phyloP scores from a whole-genome alignment of 2,113 vertebrate genomes.

The Cichladusa arquata region DNA sequence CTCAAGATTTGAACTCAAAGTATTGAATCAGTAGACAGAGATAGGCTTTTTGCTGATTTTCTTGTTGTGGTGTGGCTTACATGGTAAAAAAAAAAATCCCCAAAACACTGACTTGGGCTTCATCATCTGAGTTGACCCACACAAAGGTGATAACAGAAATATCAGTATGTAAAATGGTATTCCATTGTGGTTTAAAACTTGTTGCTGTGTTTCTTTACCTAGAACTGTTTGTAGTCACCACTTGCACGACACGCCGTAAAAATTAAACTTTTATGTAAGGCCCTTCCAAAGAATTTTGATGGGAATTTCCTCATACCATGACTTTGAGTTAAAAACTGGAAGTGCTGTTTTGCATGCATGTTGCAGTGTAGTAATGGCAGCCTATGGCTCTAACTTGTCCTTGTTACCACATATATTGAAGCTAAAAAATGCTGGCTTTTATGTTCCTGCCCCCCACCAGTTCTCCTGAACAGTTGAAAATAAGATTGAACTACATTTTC shows the following conservation, averaged over 20 bases:
- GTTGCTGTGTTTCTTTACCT: not conserved
- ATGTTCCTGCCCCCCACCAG: not conserved
- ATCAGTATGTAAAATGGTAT: not conserved
- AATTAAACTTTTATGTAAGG: not conserved
- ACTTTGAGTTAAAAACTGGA: not conserved
- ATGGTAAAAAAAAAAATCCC: not conserved
- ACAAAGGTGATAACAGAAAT: not conserved
- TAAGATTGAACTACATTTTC: not conserved
- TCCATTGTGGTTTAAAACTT: not conserved
- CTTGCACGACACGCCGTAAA: not conserved
- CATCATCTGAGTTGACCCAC: not conserved
- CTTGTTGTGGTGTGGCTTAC: not conserved
- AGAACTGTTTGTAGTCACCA: not conserved
- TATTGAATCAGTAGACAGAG: not conserved
- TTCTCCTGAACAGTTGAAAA: not conserved
- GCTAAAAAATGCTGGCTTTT: not conserved
- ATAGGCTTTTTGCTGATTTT: not conserved
- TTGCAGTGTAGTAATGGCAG: not conserved
- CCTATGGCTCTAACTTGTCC: not conserved
- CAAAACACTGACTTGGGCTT: not conserved
- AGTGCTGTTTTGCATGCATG: not conserved
- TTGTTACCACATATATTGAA: not conserved
- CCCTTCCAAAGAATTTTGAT: not conserved
- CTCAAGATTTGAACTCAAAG: not conserved
- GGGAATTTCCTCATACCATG: not conserved